A percentile compares a stretch with the other conserved stretches of the same genome.
These are phyloP conservation scores for Lagodon rhomboides DNA, from an alignment of 2,797 vertebrate species.

Conservation along the genomic window DNA sequence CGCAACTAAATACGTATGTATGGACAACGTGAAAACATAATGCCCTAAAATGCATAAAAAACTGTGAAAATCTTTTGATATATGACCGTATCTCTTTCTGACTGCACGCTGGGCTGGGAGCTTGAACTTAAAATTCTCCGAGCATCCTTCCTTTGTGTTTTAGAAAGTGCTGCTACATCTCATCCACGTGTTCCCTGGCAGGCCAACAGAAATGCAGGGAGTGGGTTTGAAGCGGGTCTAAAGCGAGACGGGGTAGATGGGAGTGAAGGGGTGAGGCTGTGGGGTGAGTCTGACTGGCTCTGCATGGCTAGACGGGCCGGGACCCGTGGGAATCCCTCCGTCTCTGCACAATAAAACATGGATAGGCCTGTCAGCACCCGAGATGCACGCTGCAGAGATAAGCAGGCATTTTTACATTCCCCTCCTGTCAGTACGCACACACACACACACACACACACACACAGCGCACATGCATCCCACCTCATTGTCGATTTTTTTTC, in stretches of 20 bases:
- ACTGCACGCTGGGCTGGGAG: constrained; percentile 16
- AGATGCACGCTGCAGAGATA: constrained; percentile 77
- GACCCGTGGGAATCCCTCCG: constrained; percentile 64
- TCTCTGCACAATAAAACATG: constrained; percentile 83
- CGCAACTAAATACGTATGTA: too few species aligned
- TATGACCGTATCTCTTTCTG: constrained; percentile 6
- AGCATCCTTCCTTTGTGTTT: constrained; percentile 29
- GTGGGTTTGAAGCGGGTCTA: constrained; percentile 29
- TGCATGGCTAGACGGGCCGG: constrained; percentile 71
- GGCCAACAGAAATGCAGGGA: constrained; percentile 14
- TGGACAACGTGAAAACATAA: too few species aligned
- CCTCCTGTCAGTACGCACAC: constrained; percentile 31
- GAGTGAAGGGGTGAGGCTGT: constrained; percentile 2
- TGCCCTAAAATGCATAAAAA: background rate
- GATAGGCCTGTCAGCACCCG: constrained; percentile 80
- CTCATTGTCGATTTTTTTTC: constrained; percentile 58
- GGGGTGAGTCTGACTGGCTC: constrained; percentile 36
- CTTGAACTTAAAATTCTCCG: constrained; percentile 46
- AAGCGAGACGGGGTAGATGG: constrained; percentile 20
- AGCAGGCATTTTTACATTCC: constrained; percentile 62
- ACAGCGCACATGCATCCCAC: constrained; percentile 38
- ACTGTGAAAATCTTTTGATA: constrained; percentile 26
- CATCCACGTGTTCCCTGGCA: constrained; percentile 5
- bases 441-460: constrained; percentile 20
- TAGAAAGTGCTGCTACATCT: constrained; percentile 24